Evolutionary conservation across 2,113 vertebrate genomes (phyloP).

Genomic region (Muntiacus reevesi): DNA sequence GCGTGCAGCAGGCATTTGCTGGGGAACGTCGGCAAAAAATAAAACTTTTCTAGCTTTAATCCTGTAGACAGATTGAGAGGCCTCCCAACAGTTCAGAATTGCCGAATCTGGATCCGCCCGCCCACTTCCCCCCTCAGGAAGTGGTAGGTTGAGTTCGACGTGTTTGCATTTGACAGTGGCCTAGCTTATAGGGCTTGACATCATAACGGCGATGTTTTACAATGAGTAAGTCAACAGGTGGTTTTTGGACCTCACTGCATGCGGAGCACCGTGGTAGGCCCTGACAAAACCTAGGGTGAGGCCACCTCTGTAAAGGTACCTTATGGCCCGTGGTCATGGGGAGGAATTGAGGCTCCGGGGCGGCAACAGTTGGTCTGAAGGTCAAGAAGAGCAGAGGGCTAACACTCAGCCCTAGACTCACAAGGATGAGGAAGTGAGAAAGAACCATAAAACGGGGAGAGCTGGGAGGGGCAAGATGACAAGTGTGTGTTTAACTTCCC

Average conservation of each 20-base stretch:
- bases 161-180: slow-evolving; percentile 48
- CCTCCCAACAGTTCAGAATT: slow-evolving; percentile 50
- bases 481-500: slow-evolving; percentile 11
- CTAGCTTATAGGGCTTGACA: background rate
- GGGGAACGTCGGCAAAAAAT: slow-evolving; percentile 64
- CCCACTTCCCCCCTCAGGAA: slow-evolving; percentile 57
- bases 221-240: background rate
- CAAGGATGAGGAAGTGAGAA: background rate
- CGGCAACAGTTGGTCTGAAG: background rate
- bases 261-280: background rate
- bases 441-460: background rate
- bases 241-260: background rate
- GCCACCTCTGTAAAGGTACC: background rate
- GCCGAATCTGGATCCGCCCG: slow-evolving; percentile 50
- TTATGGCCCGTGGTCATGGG: background rate
- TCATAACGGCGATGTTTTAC: background rate
- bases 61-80: slow-evolving; percentile 64
- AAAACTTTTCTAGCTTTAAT: slow-evolving; percentile 60
- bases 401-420: background rate
- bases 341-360: background rate
- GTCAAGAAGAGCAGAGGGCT: background rate
- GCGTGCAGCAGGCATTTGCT: slow-evolving; percentile 71
- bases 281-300: background rate
- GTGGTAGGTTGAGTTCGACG: slow-evolving; percentile 26
- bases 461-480: background rate